Percentiles rank a stretch among this genome's conserved stretches.
These are phyloP conservation scores for Mythimna loreyi DNA, from an alignment of 2,888 invertebrate genomes.

Conservation along the genomic window DNA sequence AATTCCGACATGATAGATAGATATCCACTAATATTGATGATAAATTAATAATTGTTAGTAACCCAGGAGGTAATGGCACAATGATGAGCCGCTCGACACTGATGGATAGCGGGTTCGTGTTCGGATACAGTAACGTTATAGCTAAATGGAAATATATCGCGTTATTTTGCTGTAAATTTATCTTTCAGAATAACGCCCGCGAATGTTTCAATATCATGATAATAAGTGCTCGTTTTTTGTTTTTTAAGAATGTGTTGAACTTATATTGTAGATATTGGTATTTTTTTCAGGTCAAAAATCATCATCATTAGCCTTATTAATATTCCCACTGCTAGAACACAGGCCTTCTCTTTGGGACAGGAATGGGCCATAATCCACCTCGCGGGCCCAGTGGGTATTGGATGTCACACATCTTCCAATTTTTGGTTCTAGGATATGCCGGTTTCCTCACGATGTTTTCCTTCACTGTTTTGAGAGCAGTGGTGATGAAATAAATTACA, in stretches of 20 bases:
- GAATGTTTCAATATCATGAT: background rate
- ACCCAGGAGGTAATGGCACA: slow-evolving; percentile 21
- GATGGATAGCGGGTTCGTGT: slow-evolving; percentile 35
- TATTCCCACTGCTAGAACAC: no score
- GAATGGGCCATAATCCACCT: no score
- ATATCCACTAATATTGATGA: slow-evolving; percentile 20
- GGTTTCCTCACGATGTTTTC: no score
- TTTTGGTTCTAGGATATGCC: no score
- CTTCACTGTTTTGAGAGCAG: no score
- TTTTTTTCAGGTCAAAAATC: no score
- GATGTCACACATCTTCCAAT: no score
- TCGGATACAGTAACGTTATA: slow-evolving; percentile 15
- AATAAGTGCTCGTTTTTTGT: background rate
- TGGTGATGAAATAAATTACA: no score
- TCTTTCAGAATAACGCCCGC: background rate
- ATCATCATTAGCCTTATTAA: no score
- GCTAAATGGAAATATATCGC: background rate
- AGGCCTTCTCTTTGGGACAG: no score
- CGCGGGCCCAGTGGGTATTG: no score
- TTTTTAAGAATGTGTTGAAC: background rate
- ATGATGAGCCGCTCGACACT: slow-evolving; percentile 33
- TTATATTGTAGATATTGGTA: background rate
- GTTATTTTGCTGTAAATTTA: slow-evolving; percentile 5
- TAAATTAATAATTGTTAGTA: slow-evolving; percentile 30
- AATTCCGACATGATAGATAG: background rate